Base-by-base conservation (phyloP, 1,140 invertebrate species). In the Drosophila punjabiensis region DNA sequence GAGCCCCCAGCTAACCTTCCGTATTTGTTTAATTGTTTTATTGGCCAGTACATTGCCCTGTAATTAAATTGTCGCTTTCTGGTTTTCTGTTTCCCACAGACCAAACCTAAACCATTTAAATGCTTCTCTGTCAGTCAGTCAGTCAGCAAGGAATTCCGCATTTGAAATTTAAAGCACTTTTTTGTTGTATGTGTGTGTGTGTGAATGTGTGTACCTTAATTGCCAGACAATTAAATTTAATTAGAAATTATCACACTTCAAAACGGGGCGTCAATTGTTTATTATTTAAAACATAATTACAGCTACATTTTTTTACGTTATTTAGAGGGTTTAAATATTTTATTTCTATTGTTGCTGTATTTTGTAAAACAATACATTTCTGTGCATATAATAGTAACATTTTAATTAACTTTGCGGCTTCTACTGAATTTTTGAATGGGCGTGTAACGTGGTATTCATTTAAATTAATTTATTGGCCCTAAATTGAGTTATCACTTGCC, bases 161-260 rank as follows among this genome's bases (percentile, higher is more conserved):
- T 65, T 76, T 68, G 33, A 68, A 53, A 75, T 55, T 64, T 60
- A 63, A 66, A 61, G 47, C 50, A 32, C 41, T 48, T 37, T 70
- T 76, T 33, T 37, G 24, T 76, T 77, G 39, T 28, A n/a, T n/a
- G n/a, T n/a, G n/a, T 48, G 45, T 48, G 8, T 48, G 13, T 10
- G 20, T 20, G n/a, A 11, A 11, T 47, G 14, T 16, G 6, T 28
- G 28, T 10, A 32, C 58, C 55, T 80, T 84, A 79, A 75, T 83
- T 63, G 71, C 43, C 74, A 39, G 48, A 64, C 65, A 79, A 79
- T 79, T 70, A 62, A 79, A 77, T 58, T 63, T 70, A 79, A 79
- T 70, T 79, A 47, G 56, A 63, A 62, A 78, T 45, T 63, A 69
- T 79, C 35, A 58, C 58, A 28, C 45, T 48, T 70, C 33, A 63